Base-by-base conservation (phyloP, 2,113 vertebrate species). In the Gymnorhina tibicen region DNA sequence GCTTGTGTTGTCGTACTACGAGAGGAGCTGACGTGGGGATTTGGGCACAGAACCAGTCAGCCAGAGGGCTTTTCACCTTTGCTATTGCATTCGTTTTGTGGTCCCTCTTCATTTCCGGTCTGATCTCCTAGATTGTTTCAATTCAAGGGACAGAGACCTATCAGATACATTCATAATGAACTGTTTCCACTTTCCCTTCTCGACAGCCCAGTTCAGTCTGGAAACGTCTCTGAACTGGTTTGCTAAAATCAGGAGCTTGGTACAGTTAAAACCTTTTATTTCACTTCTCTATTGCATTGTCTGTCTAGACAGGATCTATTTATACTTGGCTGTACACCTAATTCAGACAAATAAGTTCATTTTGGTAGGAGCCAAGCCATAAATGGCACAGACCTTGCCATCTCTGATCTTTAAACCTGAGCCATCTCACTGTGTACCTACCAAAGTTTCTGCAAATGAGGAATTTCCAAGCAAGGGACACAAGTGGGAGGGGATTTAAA, bases 221-320 rank as follows among this genome's bases (percentile, higher is more conserved):
- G 63, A 89, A 94, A 87, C 37, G 33, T 32, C 50, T 58, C 67
- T 66, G 63, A 56, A 74, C 60, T 52, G 39, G 39, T 55, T 52
- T 63, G 20, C 22, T 47, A 30, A 93, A 90, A 23, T 74, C 76
- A 84, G 87, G 68, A 90, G 52, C 47, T 42, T 70, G 60, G 42
- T 67, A 60, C 17, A 26, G 59, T 88, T 86, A 84, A 92, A 95
- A 88, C 32, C 53, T 88, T 89, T 92, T 56, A 53, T 92, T 83
- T 86, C 33, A 7, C 73, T 92, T 78, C 83, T 89, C 53, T 91
- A 86, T 94, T 95, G 46, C 83, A 91, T 85, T 94, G 59, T 81
- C 76, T 96, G 96, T 97, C 93, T 95, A 94, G 96, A 96, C 92
- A 94, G 86, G 63, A 49, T 95, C 95, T 92, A 95, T 97, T 96